Base-by-base conservation (phyloP, 2,797 vertebrate genomes). In the Myiotriccus ornatus region DNA sequence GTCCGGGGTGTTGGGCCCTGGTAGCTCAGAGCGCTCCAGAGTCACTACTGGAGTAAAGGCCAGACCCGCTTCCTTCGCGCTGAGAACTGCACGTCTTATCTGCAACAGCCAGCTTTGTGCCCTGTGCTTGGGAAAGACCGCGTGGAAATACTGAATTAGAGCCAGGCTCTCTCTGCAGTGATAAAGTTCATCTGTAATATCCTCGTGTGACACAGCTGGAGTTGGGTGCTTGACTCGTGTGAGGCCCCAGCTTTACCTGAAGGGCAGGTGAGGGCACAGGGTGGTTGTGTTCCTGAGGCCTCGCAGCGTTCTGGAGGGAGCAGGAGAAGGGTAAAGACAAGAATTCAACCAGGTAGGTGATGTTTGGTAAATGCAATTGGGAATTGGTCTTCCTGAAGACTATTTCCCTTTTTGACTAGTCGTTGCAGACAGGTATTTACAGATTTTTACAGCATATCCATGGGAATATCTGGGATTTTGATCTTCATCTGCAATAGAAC, bases 261-360 rank as follows among this genome's bases (percentile, higher is more conserved):
- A 55, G 17, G 2, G 1, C 2, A 1, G 41, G 10, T 1, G 9
- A 1, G 67, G 50, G 1, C 41, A 7, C 10, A 2, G 4, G 2
- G 18, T 7, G 28, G 8, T 0, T 34, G 34, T 39, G 4, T 4
- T n/a, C 22, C 1, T 19, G 19, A 12, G 41, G 9, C 41, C 25
- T 64, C 41, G 2, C 32, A 6, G 1, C 14, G 23, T 8, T n/a
- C 23, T 41, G 52, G 30, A n/a, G 30, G 46, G 19, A 59, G 74
- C 41, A 56, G n/a, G 53, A 64, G 17, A 39, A 21, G n/a, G 13
- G 12, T 22, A 8, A 25, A 10, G 37, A 3, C 2, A 2, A 14
- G 37, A 43, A 6, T 8, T 44, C 16, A 25, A 73, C 10, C 20
- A 20, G 7, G 10, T 4, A 9, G 52, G 63, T 12, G 37, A 6